These are phyloP conservation scores for Craseonycteris thonglongyai DNA, from an alignment of 2,113 vertebrate genomes.

Conservation along the genomic window DNA sequence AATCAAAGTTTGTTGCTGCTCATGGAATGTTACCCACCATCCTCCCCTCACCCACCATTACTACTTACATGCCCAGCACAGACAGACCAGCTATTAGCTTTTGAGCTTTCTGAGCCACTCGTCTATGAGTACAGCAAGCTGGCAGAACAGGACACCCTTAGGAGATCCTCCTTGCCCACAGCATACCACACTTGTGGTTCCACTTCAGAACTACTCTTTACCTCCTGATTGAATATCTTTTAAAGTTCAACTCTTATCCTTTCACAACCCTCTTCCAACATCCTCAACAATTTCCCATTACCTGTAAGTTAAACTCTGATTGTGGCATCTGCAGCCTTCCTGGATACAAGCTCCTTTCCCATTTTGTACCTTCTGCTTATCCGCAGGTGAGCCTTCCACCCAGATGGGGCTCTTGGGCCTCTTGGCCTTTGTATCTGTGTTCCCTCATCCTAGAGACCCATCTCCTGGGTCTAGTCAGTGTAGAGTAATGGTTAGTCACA, in stretches of 20 bases:
- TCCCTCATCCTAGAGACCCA: neutral
- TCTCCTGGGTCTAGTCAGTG: neutral
- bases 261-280: neutral
- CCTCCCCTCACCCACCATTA: fast-evolving
- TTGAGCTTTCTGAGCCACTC: neutral
- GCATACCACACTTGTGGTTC: neutral
- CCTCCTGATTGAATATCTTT: neutral
- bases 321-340: neutral
- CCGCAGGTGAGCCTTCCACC: neutral
- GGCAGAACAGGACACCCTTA: neutral
- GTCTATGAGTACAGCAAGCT: neutral
- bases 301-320: neutral
- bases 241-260: neutral
- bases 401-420: neutral
- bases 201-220: neutral
- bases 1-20: neutral
- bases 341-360: neutral
- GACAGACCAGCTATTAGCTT: neutral
- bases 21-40: neutral
- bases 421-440: neutral
- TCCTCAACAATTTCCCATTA: neutral
- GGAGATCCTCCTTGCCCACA: neutral
- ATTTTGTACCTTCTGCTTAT: neutral
- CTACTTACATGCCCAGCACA: fast-evolving
- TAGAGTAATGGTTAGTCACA: neutral